These are phyloP conservation scores for Thalassophryne amazonica DNA, from an alignment of 2,797 vertebrate species.

Conservation along the genomic window DNA sequence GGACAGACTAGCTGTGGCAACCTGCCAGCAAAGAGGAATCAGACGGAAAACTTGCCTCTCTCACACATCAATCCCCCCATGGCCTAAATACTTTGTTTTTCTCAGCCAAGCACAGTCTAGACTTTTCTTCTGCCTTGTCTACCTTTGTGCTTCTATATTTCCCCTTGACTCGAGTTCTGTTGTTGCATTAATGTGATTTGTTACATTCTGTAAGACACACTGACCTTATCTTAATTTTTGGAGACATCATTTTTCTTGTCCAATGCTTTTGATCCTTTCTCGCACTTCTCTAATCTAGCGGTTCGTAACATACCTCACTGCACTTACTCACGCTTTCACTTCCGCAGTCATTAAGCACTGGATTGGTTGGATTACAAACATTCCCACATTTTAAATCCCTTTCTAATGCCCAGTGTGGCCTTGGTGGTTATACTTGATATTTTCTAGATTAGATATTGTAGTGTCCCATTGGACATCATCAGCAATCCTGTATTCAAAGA, in stretches of 20 bases:
- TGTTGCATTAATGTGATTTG: neutral
- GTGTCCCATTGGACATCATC: slow-evolving; percentile 31
- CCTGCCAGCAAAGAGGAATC: slow-evolving; percentile 54
- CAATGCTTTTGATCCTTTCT: neutral
- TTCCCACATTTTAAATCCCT: slow-evolving; percentile 49
- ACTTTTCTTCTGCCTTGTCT: slow-evolving; percentile 27
- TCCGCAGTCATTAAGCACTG: slow-evolving; percentile 32
- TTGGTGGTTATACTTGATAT: slow-evolving; percentile 45
- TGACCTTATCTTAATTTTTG: too few species aligned
- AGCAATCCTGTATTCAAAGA: slow-evolving; percentile 9
- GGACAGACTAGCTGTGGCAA: slow-evolving; percentile 43
- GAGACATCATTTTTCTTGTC: too few species aligned
- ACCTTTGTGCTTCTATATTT: neutral
- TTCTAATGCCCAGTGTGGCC: slow-evolving; percentile 41
- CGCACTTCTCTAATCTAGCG: neutral
- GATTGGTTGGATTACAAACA: slow-evolving; percentile 56
- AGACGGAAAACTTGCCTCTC: slow-evolving; percentile 55
- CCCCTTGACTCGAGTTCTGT: neutral
- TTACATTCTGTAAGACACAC: too few species aligned
- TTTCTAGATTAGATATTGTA: too few species aligned
- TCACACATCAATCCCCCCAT: slow-evolving; percentile 41
- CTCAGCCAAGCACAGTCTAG: slow-evolving; percentile 18
- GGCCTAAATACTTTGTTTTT: slow-evolving; percentile 39
- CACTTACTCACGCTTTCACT: neutral
- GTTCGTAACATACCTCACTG: neutral